Base-by-base conservation (phyloP, 2,797 vertebrate genomes). In the Florisuga fusca region DNA sequence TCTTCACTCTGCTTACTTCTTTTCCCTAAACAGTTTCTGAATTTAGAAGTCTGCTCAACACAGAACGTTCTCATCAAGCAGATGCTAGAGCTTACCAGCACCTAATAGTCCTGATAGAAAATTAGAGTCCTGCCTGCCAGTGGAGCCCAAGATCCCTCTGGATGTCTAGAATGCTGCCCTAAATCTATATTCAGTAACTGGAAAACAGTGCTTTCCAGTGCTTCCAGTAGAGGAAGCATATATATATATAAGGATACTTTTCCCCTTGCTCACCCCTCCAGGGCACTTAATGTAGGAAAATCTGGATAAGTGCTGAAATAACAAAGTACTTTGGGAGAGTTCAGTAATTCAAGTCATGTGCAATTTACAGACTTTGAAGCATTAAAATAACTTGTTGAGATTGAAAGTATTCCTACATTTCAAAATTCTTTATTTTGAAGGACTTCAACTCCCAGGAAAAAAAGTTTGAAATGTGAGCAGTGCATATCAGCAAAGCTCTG, bases 401-500 rank as follows among this genome's bases (percentile, higher is more conserved):
- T 4, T 66, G 29, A 77, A 86, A 86, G 45, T 36, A 45, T 27
- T 71, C 77, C 43, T 53, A 38, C 5, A 12, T 29, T 38, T 58
- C 26, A 66, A 94, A 76, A 62, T 43, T 69, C 34, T 27, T 66
- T 15, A 57, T 36, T 63, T 93, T 80, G 71, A 53, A 87, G 59
- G 45, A 66, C 36, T 61, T 57, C 29, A 6, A 45, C 72, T 77
- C 22, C 31, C 38, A n/a, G 53, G 34, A 9, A 66, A 89, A 89
- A 69, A 14, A 2, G 1, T 7, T 19, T 69, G 51, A 73, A 91
- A 66, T 3, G 29, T 1, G 14, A 82, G 15, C 23, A n/a, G 62
- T 92, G 75, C 11, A 8, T 73, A 66, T 41, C n/a, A 79, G 21
- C 29, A 84, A 72, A 93, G 11, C 46, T 92, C 29, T 91, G n/a